Percentiles rank a stretch among this genome's conserved stretches.
Evolutionary conservation across 2,797 vertebrate species (phyloP).

Genomic region (Gambusia yucatana): DNA sequence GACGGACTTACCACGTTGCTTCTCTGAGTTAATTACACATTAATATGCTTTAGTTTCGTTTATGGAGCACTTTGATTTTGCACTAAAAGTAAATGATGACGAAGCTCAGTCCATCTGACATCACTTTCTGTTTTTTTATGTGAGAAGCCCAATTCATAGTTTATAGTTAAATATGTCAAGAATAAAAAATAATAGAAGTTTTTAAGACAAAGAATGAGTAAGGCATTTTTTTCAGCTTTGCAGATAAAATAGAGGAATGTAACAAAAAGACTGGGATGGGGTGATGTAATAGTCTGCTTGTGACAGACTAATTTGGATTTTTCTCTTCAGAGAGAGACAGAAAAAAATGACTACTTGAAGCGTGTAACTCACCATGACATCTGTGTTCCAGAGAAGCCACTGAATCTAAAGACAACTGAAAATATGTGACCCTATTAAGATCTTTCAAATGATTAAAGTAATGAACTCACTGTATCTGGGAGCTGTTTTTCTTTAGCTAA

Average conservation of each 20-base stretch:
- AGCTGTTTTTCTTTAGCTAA: slow-evolving; percentile 11
- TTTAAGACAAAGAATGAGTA: slow-evolving; percentile 18
- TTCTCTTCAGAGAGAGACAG: slow-evolving; percentile 7
- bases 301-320: slow-evolving; percentile 33
- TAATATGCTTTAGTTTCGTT: slow-evolving; percentile 66
- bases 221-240: slow-evolving; percentile 18
- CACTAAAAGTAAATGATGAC: slow-evolving; percentile 68
- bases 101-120: slow-evolving; percentile 51
- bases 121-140: slow-evolving; percentile 24
- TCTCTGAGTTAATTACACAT: slow-evolving; percentile 75
- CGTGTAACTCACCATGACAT: slow-evolving; percentile 18
- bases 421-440: slow-evolving; percentile 27
- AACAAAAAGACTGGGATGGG: slow-evolving; percentile 13
- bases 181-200: neutral
- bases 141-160: slow-evolving; percentile 11
- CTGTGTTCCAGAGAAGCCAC: slow-evolving; percentile 17
- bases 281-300: slow-evolving; percentile 30
- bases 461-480: slow-evolving; percentile 27
- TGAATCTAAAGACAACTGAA: slow-evolving; percentile 29
- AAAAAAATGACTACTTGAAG: slow-evolving; percentile 10
- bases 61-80: slow-evolving; percentile 75
- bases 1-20: slow-evolving; percentile 49
- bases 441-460: slow-evolving; percentile 30
- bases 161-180: slow-evolving; percentile 7
- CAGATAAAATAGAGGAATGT: slow-evolving; percentile 37